Conservation (phyloP, 1,140 invertebrate species). For the Micrasema longulum region DNA sequence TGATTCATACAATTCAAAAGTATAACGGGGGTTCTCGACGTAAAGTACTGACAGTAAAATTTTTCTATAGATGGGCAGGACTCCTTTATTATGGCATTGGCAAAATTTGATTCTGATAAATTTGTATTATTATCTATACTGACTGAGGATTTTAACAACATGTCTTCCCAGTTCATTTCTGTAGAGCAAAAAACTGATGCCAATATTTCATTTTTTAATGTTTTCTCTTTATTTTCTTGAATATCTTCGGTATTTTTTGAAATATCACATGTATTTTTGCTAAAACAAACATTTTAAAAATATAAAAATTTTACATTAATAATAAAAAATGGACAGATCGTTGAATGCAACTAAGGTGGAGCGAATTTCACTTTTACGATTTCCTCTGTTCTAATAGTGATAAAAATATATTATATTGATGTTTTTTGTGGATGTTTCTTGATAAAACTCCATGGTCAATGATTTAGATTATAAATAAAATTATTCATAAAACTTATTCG, state of each 20-base stretch:
- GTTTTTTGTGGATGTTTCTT: too few relatives aligned
- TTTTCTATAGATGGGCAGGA: constrained; percentile 74
- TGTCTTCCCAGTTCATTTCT: constrained; percentile 26
- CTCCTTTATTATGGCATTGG: constrained; percentile 50
- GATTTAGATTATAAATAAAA: too few relatives aligned
- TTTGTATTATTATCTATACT: constrained; percentile 52
- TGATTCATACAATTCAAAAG: constrained; percentile 79
- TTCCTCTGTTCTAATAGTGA: too few relatives aligned
- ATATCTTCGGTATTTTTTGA: neutral
- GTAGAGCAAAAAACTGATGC: constrained; percentile 18
- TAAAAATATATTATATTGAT: too few relatives aligned
- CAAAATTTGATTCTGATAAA: constrained; percentile 46
- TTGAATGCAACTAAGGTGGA: too few relatives aligned
- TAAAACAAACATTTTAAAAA: constrained; percentile 1
- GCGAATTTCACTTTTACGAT: too few relatives aligned
- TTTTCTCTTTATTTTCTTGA: constrained; percentile 4
- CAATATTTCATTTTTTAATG: constrained; percentile 1
- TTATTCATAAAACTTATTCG: too few relatives aligned
- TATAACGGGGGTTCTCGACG: constrained; percentile 71
- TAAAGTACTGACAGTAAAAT: constrained; percentile 73
- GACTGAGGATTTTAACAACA: constrained; percentile 32
- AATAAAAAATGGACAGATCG: too few relatives aligned
- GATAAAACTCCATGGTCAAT: too few relatives aligned
- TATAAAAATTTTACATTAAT: too few relatives aligned
- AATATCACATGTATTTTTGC: neutral